phyloP scores from a whole-genome alignment of 2,113 vertebrate genomes.

The Indri indri region DNA sequence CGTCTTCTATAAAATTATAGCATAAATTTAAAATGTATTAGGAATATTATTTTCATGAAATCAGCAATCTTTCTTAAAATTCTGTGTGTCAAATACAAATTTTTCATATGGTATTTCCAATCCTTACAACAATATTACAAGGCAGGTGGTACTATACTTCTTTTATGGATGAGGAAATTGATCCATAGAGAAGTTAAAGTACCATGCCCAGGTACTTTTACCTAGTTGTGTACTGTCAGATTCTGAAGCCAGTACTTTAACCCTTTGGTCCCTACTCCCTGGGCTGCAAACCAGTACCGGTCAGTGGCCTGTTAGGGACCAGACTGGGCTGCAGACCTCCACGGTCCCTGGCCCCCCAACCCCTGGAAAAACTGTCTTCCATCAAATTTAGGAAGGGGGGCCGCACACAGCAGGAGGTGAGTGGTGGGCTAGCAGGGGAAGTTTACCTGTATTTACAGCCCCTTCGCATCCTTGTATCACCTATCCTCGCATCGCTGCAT shows the following conservation, averaged over 20 bases:
- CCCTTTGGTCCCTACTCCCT: too few relatives aligned
- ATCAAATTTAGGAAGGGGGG: too few relatives aligned
- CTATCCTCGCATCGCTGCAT: too few relatives aligned
- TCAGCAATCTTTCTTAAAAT: conserved; percentile 24
- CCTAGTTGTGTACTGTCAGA: not conserved
- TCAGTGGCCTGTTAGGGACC: too few relatives aligned
- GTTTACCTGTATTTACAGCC: too few relatives aligned
- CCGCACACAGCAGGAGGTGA: too few relatives aligned
- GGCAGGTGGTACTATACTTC: not conserved
- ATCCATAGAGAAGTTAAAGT: not conserved
- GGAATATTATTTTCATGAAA: conserved; percentile 34
- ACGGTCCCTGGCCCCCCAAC: too few relatives aligned
- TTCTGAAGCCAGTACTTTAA: conserved; percentile 29
- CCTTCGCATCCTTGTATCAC: too few relatives aligned
- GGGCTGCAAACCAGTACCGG: too few relatives aligned
- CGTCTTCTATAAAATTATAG: not conserved
- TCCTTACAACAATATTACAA: not conserved
- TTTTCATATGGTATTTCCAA: not conserved
- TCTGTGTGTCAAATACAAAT: conserved; percentile 6
- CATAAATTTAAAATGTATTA: conserved; percentile 11
- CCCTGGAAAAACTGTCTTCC: too few relatives aligned
- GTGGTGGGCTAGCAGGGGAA: too few relatives aligned
- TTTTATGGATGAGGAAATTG: not conserved
- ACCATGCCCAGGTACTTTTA: not conserved
- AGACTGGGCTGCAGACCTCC: too few relatives aligned